Percentiles rank a stretch among this genome's conserved stretches.
Evolutionary conservation across 2,888 invertebrate genomes (phyloP).

Genomic region (Hypercompe scribonia): DNA sequence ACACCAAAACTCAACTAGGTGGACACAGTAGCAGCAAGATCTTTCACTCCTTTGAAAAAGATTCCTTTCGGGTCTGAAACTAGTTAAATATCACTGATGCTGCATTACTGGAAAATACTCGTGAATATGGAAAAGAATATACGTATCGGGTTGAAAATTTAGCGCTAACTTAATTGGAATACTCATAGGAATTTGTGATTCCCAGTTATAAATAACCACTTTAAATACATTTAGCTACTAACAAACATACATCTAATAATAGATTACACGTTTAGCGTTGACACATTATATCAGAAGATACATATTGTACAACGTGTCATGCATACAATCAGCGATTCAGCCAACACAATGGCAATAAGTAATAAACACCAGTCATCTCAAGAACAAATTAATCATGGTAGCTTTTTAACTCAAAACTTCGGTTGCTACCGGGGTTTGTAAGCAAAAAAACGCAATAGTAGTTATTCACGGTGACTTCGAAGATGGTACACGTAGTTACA

Average conservation of each 20-base stretch:
- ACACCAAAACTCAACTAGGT: background rate
- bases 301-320: background rate
- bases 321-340: constrained; percentile 4
- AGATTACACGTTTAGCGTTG: background rate
- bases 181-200: background rate
- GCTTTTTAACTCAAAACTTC: constrained; percentile 61
- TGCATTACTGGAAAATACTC: background rate
- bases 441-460: constrained; percentile 69
- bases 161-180: background rate
- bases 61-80: background rate
- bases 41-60: background rate
- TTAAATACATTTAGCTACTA: background rate
- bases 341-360: constrained; percentile 55
- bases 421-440: constrained; percentile 71
- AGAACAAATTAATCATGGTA: constrained; percentile 60
- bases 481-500: constrained; percentile 42
- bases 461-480: constrained; percentile 56
- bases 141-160: background rate
- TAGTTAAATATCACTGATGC: background rate
- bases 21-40: background rate
- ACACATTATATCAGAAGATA: background rate
- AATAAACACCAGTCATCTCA: constrained; percentile 66
- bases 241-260: constrained; percentile 2
- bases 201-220: background rate
- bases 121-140: background rate